Percentiles rank a stretch among this genome's conserved stretches.
These are phyloP conservation scores for Adoxophyes honmai DNA, from an alignment of 1,140 invertebrate species.

Conservation along the genomic window DNA sequence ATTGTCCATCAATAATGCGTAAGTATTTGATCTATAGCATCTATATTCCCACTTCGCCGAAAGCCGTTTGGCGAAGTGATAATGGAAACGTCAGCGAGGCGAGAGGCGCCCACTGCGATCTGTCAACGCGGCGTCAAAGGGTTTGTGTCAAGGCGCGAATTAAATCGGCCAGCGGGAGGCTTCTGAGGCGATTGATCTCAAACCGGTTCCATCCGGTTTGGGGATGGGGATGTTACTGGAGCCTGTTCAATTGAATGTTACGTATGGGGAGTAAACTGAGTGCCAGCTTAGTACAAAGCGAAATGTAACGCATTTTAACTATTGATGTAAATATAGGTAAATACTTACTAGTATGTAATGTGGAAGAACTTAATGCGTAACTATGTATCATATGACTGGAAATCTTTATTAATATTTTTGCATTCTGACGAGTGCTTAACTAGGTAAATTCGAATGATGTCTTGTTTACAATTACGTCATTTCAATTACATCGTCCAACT, in stretches of 20 bases:
- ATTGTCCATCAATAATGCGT: not conserved
- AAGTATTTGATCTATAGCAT: not conserved
- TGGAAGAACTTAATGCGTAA: too few relatives aligned
- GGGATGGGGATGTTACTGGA: slow-evolving; percentile 10
- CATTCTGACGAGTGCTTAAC: too few relatives aligned
- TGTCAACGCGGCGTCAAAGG: slow-evolving; percentile 66
- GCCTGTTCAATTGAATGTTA: too few relatives aligned
- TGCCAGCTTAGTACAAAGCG: too few relatives aligned
- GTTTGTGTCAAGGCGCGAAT: slow-evolving; percentile 66
- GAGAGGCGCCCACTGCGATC: slow-evolving; percentile 58
- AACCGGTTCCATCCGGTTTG: slow-evolving; percentile 44
- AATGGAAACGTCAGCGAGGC: slow-evolving; percentile 51
- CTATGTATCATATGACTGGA: too few relatives aligned
- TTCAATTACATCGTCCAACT: not conserved
- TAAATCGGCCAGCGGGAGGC: slow-evolving; percentile 68
- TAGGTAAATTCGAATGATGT: too few relatives aligned
- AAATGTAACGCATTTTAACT: too few relatives aligned
- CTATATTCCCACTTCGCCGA: slow-evolving; percentile 19
- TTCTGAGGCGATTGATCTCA: slow-evolving; percentile 41
- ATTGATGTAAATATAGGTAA: too few relatives aligned
- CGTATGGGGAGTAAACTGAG: too few relatives aligned
- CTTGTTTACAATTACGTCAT: not conserved
- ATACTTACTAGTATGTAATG: too few relatives aligned
- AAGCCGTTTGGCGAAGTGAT: slow-evolving; percentile 42
- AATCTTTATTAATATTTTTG: too few relatives aligned